Percentiles rank a stretch among this genome's conserved stretches.
Evolutionary conservation across 2,888 invertebrate species (phyloP).

Genomic region (Pilophorus perplexus): DNA sequence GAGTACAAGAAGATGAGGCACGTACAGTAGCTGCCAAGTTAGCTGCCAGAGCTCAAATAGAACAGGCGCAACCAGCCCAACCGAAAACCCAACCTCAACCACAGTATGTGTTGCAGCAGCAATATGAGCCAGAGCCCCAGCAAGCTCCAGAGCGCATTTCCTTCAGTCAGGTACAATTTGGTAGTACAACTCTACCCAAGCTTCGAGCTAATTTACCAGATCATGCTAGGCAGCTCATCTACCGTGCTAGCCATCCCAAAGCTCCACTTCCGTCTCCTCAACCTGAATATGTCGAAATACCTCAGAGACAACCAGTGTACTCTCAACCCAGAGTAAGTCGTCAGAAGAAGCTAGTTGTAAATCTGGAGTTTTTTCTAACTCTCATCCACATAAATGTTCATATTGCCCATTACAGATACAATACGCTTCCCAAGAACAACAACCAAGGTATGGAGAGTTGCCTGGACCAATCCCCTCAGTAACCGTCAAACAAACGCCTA

Average conservation of each 20-base stretch:
- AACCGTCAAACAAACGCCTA: conserved; percentile 13
- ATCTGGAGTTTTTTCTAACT: background rate
- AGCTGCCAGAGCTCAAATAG: conserved; percentile 20
- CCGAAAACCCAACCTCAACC: background rate
- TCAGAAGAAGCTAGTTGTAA: background rate
- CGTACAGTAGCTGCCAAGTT: background rate
- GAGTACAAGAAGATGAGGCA: conserved; percentile 3
- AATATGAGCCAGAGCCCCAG: background rate
- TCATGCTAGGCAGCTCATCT: conserved; percentile 4
- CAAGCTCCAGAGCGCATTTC: conserved; percentile 17
- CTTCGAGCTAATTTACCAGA: background rate
- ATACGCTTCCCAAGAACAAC: background rate
- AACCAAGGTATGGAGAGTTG: background rate
- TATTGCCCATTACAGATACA: conserved; percentile 2
- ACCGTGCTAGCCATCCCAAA: conserved; percentile 15
- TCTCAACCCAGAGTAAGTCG: conserved; percentile 2
- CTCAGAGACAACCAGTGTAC: conserved; percentile 18
- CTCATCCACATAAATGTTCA: no score
- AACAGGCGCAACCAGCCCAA: background rate
- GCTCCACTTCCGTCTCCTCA: conserved; percentile 2
- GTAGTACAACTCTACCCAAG: conserved; percentile 4
- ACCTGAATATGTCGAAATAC: conserved; percentile 21
- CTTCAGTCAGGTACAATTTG: conserved; percentile 28
- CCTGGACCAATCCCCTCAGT: conserved; percentile 1
- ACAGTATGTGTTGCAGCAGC: background rate